Evolutionary conservation across 1,140 invertebrate genomes (phyloP).

Genomic region (Anadara kagoshimensis): DNA sequence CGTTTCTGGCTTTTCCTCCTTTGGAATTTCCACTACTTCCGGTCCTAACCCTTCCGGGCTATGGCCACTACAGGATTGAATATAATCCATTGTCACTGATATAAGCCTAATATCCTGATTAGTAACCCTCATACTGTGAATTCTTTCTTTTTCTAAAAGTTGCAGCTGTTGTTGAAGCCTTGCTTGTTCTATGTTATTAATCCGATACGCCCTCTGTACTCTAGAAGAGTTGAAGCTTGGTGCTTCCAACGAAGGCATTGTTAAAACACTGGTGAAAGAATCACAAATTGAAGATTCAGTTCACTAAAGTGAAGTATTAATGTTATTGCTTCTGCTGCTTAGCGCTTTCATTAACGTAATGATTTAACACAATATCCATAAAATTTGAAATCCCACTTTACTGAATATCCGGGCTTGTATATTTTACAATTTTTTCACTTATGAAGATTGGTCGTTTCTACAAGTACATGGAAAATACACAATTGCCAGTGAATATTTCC

Average conservation of each 20-base stretch:
- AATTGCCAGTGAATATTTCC: too few relatives aligned
- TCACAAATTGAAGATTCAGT: too few relatives aligned
- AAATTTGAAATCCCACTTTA: too few relatives aligned
- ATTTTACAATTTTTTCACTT: too few relatives aligned
- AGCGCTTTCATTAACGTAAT: too few relatives aligned
- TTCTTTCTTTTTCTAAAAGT: slow-evolving; percentile 59
- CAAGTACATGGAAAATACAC: too few relatives aligned
- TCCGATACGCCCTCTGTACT: slow-evolving; percentile 58
- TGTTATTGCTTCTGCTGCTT: too few relatives aligned
- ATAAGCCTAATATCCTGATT: slow-evolving; percentile 66
- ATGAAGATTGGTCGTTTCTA: too few relatives aligned
- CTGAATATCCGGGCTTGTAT: too few relatives aligned
- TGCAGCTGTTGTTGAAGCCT: slow-evolving; percentile 53
- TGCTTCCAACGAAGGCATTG: slow-evolving; percentile 49
- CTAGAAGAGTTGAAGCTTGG: slow-evolving; percentile 62
- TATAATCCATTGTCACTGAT: slow-evolving; percentile 62
- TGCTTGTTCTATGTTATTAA: slow-evolving; percentile 60
- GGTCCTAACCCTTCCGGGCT: slow-evolving; percentile 61
- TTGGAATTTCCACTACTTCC: slow-evolving; percentile 9
- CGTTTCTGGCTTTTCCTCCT: slow-evolving; percentile 30
- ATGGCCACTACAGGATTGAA: slow-evolving; percentile 60
- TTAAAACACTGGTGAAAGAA: slow-evolving; percentile 7
- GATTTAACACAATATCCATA: too few relatives aligned
- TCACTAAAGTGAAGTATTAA: too few relatives aligned
- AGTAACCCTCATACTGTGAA: slow-evolving; percentile 55